Evolutionary conservation across 2,113 vertebrate species (phyloP), one percentile per base, ranked within the genome.

Genomic region (Melanotaenia duboulayi): DNA sequence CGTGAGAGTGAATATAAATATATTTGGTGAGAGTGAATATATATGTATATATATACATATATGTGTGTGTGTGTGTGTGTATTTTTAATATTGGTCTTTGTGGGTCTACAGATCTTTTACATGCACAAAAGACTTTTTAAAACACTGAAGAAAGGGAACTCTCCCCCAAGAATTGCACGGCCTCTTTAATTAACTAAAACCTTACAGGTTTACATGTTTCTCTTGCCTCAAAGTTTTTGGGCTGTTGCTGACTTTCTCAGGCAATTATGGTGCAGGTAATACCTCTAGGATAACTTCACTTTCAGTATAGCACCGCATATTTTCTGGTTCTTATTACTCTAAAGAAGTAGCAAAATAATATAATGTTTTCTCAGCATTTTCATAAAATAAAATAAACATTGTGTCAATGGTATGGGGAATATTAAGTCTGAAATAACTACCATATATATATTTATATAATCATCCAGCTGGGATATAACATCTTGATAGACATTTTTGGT

Each of bases 261-360:
- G 19, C 65, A 74, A 71, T 80, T 86, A 60, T 57, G 35, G 28
- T 8, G 46, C 39, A 75, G 71, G 76, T 51, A 70, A 76, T 58
- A 65, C 75, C 62, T 69, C 40, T 35, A 4, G 35, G 7, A 69
- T 40, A 39, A 40, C 32, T 35, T 35, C 4, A 35, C 32, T 35
- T 35, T 60, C 32, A 40, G 17, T 69, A 70, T 50, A 13, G 62
- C 40, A 58, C 59, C 37, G 28, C 13, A 13, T 52, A 22, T 22
- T 3, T 35, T 56, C 25, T 51, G 44, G 1, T 35, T 66, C 48
- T 52, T 78, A 44, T 61, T 56, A 19, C 23, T 42, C 7, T 65
- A 64, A 69, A 55, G 24, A 40, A 44, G 44, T 7, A 42, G 61
- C 23, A 24, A 37, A 40, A 22, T 64, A 19, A 63, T 60, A 10